These are phyloP conservation scores for Anser brachyrhynchus DNA, from an alignment of 2,113 vertebrate genomes.

Conservation along the genomic window DNA sequence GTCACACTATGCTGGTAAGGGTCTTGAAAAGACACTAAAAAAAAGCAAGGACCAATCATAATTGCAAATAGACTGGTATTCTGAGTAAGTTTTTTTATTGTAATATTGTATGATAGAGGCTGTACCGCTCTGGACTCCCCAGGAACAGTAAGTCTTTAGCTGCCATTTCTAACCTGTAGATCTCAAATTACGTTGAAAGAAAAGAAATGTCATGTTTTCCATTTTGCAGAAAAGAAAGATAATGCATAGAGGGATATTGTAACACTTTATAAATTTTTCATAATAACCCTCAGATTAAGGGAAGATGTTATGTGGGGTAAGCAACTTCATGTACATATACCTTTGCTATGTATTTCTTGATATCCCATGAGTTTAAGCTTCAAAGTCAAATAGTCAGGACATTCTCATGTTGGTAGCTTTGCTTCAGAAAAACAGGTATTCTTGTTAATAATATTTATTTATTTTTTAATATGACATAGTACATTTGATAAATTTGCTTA, in stretches of 20 bases:
- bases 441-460: background rate
- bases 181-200: conserved; percentile 30
- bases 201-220: conserved; percentile 22
- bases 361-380: background rate
- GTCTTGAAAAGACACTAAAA: background rate
- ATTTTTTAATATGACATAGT: background rate
- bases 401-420: background rate
- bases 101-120: background rate
- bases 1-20: background rate
- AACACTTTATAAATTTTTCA: background rate
- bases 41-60: background rate
- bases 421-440: background rate
- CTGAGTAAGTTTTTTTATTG: background rate
- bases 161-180: background rate
- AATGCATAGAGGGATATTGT: background rate
- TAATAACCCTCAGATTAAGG: background rate
- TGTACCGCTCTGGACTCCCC: background rate
- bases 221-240: conserved; percentile 3
- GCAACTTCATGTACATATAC: background rate
- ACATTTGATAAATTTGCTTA: background rate
- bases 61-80: background rate
- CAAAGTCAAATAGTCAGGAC: background rate
- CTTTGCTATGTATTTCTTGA: background rate
- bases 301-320: background rate
- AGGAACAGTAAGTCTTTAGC: background rate